These are phyloP conservation scores for Tragelaphus scriptus DNA, from an alignment of 2,113 vertebrate genomes.

Conservation along the genomic window DNA sequence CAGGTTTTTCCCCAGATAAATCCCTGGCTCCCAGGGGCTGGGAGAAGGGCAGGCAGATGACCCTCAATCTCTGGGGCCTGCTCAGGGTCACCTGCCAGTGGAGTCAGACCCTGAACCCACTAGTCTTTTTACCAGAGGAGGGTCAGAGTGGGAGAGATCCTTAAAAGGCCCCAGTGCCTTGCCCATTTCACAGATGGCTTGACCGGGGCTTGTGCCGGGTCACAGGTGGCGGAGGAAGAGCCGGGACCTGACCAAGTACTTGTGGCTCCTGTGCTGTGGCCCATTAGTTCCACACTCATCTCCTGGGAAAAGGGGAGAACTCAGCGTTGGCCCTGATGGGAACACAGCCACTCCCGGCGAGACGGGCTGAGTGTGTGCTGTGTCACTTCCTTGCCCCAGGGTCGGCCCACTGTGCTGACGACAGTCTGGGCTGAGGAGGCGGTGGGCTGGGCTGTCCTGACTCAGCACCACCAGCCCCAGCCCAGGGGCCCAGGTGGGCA, in stretches of 20 bases:
- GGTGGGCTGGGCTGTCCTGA: not conserved
- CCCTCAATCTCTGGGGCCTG: not conserved
- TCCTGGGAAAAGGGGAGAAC: not conserved
- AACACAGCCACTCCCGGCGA: not conserved
- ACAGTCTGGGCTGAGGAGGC: not conserved
- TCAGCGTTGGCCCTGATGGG: not conserved
- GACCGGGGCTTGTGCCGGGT: not conserved
- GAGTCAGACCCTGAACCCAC: not conserved
- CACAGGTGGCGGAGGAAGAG: not conserved
- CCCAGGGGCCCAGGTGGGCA: not conserved
- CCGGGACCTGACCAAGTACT: not conserved
- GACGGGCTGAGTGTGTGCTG: slow-evolving; percentile 6
- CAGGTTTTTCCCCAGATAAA: slow-evolving; percentile 26
- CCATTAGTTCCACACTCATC: not conserved
- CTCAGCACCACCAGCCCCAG: not conserved
- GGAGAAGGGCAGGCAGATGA: not conserved
- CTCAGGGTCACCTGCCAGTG: not conserved
- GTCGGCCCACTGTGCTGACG: not conserved
- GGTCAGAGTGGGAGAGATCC: not conserved
- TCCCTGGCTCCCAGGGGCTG: not conserved
- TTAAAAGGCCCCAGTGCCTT: not conserved
- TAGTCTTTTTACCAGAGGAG: not conserved
- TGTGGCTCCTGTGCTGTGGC: not conserved
- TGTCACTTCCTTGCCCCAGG: slow-evolving; percentile 64
- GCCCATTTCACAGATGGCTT: slow-evolving; percentile 5